Percentiles rank a stretch among this genome's conserved stretches.
Conservation (phyloP, 2,888 invertebrate genomes). For the Eulithis testata region DNA sequence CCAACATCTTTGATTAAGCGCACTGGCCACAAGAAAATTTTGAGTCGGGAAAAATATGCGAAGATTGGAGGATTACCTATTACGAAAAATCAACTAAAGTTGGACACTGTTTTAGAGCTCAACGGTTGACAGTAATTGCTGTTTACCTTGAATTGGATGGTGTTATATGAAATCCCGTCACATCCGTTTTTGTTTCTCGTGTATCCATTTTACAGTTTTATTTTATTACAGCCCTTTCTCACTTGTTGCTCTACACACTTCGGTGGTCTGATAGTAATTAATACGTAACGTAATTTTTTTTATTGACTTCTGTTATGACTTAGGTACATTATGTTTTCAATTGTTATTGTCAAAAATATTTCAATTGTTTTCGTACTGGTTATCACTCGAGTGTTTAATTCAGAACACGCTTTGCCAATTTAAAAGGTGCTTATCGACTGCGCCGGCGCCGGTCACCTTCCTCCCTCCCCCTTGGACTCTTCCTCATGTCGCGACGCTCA, state of each 20-base stretch:
- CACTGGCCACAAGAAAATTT: too few relatives aligned
- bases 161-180: slow-evolving; percentile 4
- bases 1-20: too few relatives aligned
- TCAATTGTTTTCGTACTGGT: too few relatives aligned
- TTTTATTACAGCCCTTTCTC: neutral
- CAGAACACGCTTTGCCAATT: neutral
- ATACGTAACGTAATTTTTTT: too few relatives aligned
- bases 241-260: neutral
- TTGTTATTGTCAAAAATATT: too few relatives aligned
- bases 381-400: neutral
- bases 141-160: slow-evolving; percentile 13
- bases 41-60: too few relatives aligned
- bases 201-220: neutral
- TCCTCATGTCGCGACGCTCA: neutral
- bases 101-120: too few relatives aligned
- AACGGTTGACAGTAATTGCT: neutral
- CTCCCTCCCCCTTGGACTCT: neutral
- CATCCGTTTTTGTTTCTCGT: neutral
- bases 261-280: too few relatives aligned
- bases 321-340: too few relatives aligned
- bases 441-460: neutral
- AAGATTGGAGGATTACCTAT: too few relatives aligned
- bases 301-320: too few relatives aligned
- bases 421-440: neutral
- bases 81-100: too few relatives aligned